Evolutionary conservation across 2,113 vertebrate genomes (phyloP), one percentile per base, ranked within the genome.

Genomic region (Osmerus mordax): DNA sequence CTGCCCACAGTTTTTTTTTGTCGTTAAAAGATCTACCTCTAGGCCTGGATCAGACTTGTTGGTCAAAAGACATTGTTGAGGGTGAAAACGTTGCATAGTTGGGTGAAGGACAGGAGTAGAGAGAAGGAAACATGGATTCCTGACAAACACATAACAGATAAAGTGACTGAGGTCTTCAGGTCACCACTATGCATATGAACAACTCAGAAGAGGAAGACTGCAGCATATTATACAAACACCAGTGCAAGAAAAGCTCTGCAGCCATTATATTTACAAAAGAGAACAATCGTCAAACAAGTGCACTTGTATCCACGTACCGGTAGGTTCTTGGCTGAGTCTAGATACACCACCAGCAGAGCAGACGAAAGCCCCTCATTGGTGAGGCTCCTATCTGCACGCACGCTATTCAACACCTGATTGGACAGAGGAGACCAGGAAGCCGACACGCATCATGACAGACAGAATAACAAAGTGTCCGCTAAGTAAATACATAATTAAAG

Each of bases 291-390:
- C 4, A 36, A 36, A 36, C 32, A 36, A 36, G 9, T 47, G 41
- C 12, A 12, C 41, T 47, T 12, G 41, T 47, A 11, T 0, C 1
- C 58, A 93, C 94, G 93, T 96, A 99, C 97, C 2, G 97, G 97
- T 59, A 99, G 92, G 81, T 97, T 99, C 85, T 93, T 92, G 15
- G 96, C 97, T 0, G 95, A 97, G 86, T 99, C 97, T 89, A 99
- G 88, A 83, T 96, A 95, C 60, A 97, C 88, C 78, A 99, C 92
- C 58, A 99, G 93, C 87, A 99, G 89, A 0, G 96, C 95, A 71
- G 97, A 96, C 3, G 97, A 98, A 62, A 98, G 91, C 12, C 95
- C 96, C 21, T 97, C 94, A 19, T 92, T 92, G 77, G 94, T 93
- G 84, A 94, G 93, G 80, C 92, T 94, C 82, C 94, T 94, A 84